phyloP scores from a whole-genome alignment of 2,797 vertebrate genomes.

The Zalophus californianus region DNA sequence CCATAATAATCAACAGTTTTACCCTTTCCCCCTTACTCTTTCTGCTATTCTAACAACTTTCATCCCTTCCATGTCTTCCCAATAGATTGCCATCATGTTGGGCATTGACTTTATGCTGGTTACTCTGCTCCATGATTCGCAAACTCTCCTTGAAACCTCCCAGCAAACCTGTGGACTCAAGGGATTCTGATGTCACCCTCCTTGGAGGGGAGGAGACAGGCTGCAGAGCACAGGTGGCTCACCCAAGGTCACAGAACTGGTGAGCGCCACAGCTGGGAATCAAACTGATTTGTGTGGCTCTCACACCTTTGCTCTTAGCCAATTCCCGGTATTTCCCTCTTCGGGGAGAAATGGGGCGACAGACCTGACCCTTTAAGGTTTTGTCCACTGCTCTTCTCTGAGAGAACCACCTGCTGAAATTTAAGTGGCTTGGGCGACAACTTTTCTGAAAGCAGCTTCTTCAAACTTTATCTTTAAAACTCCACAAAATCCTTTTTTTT shows the following conservation, averaged over 20 bases:
- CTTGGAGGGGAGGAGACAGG: neutral
- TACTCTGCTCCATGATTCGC: neutral
- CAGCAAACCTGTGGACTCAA: neutral
- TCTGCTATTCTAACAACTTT: neutral
- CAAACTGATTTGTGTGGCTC: neutral
- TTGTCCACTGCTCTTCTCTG: neutral
- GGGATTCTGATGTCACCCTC: neutral
- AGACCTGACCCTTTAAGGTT: neutral
- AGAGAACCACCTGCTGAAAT: slow-evolving; percentile 22
- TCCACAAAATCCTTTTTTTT: neutral
- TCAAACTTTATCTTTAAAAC: slow-evolving; percentile 58
- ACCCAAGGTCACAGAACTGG: neutral
- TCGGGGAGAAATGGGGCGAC: neutral
- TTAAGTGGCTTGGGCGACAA: slow-evolving; percentile 36
- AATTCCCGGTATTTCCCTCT: neutral
- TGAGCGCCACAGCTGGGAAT: neutral
- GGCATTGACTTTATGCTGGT: neutral
- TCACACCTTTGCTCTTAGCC: neutral
- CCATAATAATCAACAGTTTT: neutral
- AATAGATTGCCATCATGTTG: neutral
- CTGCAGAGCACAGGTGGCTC: neutral
- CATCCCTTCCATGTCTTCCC: neutral
- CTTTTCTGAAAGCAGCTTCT: neutral
- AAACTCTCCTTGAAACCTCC: neutral
- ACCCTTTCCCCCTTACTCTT: neutral